These are phyloP conservation scores for Syrmaticus mikado DNA, from an alignment of 2,113 vertebrate species.

Conservation along the genomic window DNA sequence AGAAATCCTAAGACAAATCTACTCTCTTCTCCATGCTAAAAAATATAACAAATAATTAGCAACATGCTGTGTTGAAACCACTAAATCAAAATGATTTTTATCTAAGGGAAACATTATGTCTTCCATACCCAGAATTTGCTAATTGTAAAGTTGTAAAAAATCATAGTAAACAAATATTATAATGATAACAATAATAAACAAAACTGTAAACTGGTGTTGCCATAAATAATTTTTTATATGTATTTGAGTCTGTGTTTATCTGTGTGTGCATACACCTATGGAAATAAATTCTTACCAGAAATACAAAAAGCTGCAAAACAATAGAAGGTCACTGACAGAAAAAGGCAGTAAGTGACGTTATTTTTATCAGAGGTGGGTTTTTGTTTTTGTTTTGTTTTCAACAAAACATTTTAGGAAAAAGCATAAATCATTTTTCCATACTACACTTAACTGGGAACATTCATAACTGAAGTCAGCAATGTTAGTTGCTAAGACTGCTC, in stretches of 20 bases:
- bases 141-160: rapidly evolving
- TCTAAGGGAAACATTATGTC: neutral
- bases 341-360: neutral
- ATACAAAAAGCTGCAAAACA: neutral
- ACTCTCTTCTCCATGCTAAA: neutral
- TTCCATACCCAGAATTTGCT: neutral
- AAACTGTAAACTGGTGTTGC: rapidly evolving
- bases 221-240: neutral
- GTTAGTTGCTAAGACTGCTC: neutral
- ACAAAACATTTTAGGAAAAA: neutral
- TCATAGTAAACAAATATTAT: too few species aligned
- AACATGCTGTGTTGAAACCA: neutral
- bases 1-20: neutral
- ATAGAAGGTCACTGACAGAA: neutral
- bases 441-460: neutral
- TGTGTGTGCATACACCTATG: neutral
- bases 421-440: neutral
- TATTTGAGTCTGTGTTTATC: neutral
- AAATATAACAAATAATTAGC: neutral
- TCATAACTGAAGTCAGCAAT: neutral
- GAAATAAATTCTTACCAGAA: neutral
- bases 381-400: neutral
- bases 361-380: neutral
- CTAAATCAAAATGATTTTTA: neutral
- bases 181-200: neutral